A percentile compares a stretch with the other conserved stretches of the same genome.
Evolutionary conservation across 1,140 invertebrate genomes (phyloP).

Genomic region (Drosophila micromelanica): DNA sequence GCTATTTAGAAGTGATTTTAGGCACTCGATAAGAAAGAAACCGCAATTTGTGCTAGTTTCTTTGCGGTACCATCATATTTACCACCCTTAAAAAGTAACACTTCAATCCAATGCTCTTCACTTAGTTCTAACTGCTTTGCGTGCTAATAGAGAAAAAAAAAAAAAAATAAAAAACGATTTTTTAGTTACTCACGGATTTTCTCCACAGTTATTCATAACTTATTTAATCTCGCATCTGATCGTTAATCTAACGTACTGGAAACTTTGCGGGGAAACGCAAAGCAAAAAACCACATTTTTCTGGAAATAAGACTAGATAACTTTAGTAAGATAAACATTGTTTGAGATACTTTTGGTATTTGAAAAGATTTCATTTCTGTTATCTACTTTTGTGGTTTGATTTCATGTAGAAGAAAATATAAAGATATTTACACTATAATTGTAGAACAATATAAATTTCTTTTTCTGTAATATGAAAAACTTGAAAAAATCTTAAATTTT

Average conservation of each 20-base stretch:
- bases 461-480: too few relatives aligned
- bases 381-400: too few relatives aligned
- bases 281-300: background rate
- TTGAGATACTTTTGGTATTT: background rate
- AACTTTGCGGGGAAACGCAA: too few relatives aligned
- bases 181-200: conserved; percentile 21
- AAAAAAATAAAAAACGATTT: background rate
- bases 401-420: too few relatives aligned
- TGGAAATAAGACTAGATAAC: background rate
- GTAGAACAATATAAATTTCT: too few relatives aligned
- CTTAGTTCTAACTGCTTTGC: background rate
- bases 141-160: background rate
- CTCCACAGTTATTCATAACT: conserved; percentile 22
- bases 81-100: conserved; percentile 7
- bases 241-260: background rate
- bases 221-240: conserved; percentile 10
- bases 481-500: too few relatives aligned
- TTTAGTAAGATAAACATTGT: background rate
- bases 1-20: conserved; percentile 23
- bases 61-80: conserved; percentile 4
- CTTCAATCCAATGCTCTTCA: background rate
- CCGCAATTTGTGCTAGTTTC: conserved; percentile 32
- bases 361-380: background rate
- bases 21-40: conserved; percentile 32
- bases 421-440: too few relatives aligned